Base-by-base conservation (phyloP, 2,113 vertebrate species). In the Cepphus grylle region DNA sequence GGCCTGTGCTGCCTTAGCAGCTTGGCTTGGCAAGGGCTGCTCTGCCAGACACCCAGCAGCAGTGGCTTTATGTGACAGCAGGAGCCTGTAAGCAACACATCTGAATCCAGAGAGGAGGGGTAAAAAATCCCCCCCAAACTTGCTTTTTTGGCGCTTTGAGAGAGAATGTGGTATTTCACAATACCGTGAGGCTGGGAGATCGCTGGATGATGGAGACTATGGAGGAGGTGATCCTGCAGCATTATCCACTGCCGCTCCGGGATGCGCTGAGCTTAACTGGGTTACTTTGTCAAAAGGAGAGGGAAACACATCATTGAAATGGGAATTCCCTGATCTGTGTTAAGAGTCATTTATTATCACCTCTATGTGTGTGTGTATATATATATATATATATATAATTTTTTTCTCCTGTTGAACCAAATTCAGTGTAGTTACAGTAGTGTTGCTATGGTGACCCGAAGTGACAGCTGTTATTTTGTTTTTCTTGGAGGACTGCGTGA, bases 371-470 rank as follows among this genome's bases (percentile, higher is more conserved):
- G 2, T 53, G 1, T 59, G 3, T 53, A 0, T 40, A 1, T 52
- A 2, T 30, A 4, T 23, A 5, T 78, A 1, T 53, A 2, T 79
- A 8, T n/a, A 6, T 47, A 15, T 65, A 4, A 19, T 66, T 67
- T 80, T 58, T 11, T 94, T 84, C 80, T 97, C 91, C 36, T 81
- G 38, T 97, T 97, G 97, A 55, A 86, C 82, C 47, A 10, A 21
- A 91, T 95, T 91, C 7, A 14, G 23, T 96, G 97, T 96, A 93
- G 96, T 98, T 98, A 96, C 93, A 96, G 97, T 95, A 91, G 86
- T 96, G 98, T 99, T 99, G 98, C 98, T 97, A 97, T 96, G 98
- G 99, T 97, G 98, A 99, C 98, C 88, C 38, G 9, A 96, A 96
- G 94, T 97, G 97, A 98, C 98, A 98, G 98, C 97, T 97, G 97